A percentile compares a stretch with the other conserved stretches of the same genome.
Evolutionary conservation across 2,888 invertebrate species (phyloP).

Genomic region (Protodeltote pygarga): DNA sequence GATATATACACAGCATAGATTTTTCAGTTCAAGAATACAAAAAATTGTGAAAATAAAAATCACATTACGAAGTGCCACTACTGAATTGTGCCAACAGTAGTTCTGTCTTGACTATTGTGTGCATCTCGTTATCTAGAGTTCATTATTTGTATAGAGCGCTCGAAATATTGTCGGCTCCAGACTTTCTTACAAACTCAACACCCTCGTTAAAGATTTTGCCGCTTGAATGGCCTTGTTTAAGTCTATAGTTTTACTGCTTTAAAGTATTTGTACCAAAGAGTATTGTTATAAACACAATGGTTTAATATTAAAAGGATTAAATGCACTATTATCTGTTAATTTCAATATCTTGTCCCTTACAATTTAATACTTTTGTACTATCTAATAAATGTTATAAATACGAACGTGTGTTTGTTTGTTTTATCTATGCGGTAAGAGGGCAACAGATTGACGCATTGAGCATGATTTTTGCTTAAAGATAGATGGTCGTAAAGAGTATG

Average conservation of each 20-base stretch:
- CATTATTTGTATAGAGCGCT: conserved; percentile 66
- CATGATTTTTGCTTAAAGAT: too few relatives aligned
- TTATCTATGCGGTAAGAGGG: too few relatives aligned
- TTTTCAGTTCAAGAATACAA: conserved; percentile 7
- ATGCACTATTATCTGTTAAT: too few relatives aligned
- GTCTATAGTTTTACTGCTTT: neutral
- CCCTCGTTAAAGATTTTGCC: conserved; percentile 26
- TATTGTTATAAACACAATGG: neutral
- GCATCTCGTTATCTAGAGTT: conserved; percentile 74
- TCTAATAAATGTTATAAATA: too few relatives aligned
- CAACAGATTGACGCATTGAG: too few relatives aligned
- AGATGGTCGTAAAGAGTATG: too few relatives aligned
- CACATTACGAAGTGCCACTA: conserved; percentile 33
- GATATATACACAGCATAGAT: conserved; percentile 1
- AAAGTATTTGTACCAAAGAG: neutral
- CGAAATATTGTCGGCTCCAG: conserved; percentile 48
- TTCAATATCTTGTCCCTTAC: too few relatives aligned
- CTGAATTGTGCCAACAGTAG: conserved; percentile 53
- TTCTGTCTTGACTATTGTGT: conserved; percentile 63
- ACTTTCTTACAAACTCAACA: conserved; percentile 42
- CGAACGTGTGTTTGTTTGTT: too few relatives aligned
- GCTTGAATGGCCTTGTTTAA: conserved; percentile 13
- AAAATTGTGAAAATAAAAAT: conserved; percentile 26
- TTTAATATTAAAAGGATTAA: too few relatives aligned
- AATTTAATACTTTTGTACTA: too few relatives aligned